These are phyloP conservation scores for Chrysemys picta DNA, from an alignment of 2,113 vertebrate species.

Conservation along the genomic window DNA sequence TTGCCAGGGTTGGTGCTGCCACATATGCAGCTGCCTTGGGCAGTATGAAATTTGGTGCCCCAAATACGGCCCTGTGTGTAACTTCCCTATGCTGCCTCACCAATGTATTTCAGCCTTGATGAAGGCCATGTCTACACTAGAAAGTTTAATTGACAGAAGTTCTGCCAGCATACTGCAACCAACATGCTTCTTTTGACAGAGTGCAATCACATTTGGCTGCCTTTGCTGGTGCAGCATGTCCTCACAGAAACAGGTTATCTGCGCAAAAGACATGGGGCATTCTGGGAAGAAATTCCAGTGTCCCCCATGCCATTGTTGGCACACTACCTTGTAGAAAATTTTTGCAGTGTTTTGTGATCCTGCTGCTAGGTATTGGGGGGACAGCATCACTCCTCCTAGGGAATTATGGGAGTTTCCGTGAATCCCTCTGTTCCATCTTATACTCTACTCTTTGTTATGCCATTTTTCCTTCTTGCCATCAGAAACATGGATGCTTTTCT, in stretches of 20 bases:
- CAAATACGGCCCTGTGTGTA: neutral
- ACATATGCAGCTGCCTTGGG: too few relatives aligned
- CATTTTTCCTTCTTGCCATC: constrained; percentile 8
- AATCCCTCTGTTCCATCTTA: neutral
- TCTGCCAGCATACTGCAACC: neutral
- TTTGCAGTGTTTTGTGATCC: constrained; percentile 1
- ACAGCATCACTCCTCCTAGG: neutral
- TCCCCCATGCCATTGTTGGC: neutral
- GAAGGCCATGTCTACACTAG: neutral
- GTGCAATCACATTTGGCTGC: neutral
- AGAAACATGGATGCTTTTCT: neutral
- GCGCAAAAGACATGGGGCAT: neutral
- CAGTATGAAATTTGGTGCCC: too few relatives aligned
- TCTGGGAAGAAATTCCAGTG: neutral
- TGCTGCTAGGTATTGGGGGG: neutral
- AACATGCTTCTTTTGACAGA: neutral
- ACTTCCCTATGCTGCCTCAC: neutral
- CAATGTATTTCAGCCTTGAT: neutral
- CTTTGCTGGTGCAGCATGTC: neutral
- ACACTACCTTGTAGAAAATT: neutral
- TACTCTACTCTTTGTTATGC: neutral
- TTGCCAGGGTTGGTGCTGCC: too few relatives aligned
- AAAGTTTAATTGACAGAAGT: neutral
- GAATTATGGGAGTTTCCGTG: neutral
- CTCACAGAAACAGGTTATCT: neutral